Evolutionary conservation across 2,888 invertebrate genomes (phyloP).

Genomic region (Macaria notata): DNA sequence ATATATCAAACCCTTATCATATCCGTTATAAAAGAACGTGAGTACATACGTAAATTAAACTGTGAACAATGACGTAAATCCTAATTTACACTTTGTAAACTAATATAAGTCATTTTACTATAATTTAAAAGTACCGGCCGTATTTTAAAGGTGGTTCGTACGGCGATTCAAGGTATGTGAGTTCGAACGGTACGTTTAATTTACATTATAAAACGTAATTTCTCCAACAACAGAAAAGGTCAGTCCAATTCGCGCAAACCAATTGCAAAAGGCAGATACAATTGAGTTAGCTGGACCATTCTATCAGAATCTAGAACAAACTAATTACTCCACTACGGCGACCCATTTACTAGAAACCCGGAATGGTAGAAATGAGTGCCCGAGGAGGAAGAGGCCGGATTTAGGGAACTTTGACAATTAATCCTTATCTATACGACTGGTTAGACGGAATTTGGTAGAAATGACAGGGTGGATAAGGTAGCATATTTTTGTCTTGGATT

Average conservation of each 20-base stretch:
- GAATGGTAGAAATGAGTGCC: slow-evolving; percentile 7
- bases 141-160: no score
- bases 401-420: slow-evolving; percentile 19
- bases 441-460: slow-evolving; percentile 2
- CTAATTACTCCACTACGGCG: slow-evolving; percentile 12
- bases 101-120: no score
- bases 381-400: slow-evolving; percentile 1
- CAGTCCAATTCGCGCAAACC: slow-evolving; percentile 3
- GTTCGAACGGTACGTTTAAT: no score
- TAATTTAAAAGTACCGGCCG: no score
- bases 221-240: not conserved
- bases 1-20: no score
- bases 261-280: slow-evolving; percentile 1
- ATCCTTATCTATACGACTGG: slow-evolving; percentile 14
- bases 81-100: no score
- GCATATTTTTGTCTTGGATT: not conserved
- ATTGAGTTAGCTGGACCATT: slow-evolving; percentile 4
- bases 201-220: no score
- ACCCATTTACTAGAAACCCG: slow-evolving; percentile 6
- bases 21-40: no score
- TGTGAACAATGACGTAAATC: no score
- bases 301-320: slow-evolving; percentile 13
- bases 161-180: no score
- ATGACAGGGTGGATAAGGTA: not conserved
- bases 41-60: no score